Evolutionary conservation across 2,113 vertebrate genomes (phyloP).

Genomic region (Brienomyrus longianalis): DNA sequence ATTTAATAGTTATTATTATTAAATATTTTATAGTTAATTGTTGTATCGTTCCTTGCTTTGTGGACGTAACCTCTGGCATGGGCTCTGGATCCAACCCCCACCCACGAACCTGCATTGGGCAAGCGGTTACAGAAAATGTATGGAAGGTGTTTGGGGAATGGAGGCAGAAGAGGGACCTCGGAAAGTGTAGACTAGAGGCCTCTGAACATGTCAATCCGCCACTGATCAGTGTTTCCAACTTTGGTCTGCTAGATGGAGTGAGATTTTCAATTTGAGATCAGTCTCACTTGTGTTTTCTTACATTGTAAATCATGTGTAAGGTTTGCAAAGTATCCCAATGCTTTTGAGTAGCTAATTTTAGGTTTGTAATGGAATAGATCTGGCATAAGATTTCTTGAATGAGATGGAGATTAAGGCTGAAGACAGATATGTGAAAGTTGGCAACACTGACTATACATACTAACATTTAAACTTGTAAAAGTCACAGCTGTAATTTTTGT

Average conservation of each 20-base stretch:
- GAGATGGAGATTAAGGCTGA: too few relatives aligned
- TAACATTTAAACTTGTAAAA: not conserved
- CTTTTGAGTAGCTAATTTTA: too few relatives aligned
- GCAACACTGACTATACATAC: too few relatives aligned
- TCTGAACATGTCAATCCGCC: conserved; percentile 4
- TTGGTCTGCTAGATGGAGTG: not conserved
- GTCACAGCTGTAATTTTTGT: not conserved
- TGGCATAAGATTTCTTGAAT: too few relatives aligned
- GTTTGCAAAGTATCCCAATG: too few relatives aligned
- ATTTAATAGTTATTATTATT: not conserved
- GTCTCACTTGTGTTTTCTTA: not conserved
- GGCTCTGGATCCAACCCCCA: not conserved
- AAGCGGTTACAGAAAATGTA: not conserved
- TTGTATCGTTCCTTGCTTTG: not conserved
- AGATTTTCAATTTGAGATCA: not conserved
- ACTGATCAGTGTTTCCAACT: not conserved
- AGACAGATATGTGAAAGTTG: too few relatives aligned
- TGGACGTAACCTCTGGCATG: not conserved
- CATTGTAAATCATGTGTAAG: not conserved
- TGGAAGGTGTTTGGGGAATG: not conserved
- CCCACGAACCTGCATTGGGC: not conserved
- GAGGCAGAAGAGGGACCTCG: not conserved
- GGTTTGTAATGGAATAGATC: too few relatives aligned
- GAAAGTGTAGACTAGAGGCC: not conserved
- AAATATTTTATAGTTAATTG: not conserved